Evolutionary conservation across 2,888 invertebrate species (phyloP).

Genomic region (Lucinisca nassula): DNA sequence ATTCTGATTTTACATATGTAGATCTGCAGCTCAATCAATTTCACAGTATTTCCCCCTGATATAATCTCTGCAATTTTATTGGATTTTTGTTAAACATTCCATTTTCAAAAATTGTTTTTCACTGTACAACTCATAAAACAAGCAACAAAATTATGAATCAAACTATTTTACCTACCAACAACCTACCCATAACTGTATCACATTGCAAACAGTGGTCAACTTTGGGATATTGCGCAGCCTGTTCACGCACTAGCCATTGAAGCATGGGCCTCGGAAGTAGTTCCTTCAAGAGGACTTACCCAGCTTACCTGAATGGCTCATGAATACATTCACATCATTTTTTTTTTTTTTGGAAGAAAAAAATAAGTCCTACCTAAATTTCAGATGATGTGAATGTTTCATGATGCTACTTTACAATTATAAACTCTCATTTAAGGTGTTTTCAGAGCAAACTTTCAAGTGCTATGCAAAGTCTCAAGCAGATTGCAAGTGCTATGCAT

Average conservation of each 20-base stretch:
- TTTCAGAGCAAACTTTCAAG: no score
- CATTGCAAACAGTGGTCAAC: constrained; percentile 2
- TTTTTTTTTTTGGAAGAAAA: not conserved
- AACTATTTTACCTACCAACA: not conserved
- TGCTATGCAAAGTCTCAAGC: no score
- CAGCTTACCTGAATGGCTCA: constrained; percentile 8
- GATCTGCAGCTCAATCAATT: no score
- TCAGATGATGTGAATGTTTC: constrained; percentile 6
- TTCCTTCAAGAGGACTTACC: constrained; percentile 7
- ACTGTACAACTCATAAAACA: no score
- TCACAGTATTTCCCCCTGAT: no score
- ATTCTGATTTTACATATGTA: no score
- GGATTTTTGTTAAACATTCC: no score
- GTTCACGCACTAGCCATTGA: not conserved
- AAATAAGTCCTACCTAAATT: not conserved
- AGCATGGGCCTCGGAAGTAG: constrained; percentile 9
- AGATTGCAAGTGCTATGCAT: no score
- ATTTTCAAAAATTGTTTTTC: no score
- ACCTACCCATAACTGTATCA: not conserved
- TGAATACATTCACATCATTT: constrained; percentile 6
- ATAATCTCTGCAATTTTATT: no score
- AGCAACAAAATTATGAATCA: not conserved
- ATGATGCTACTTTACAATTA: not conserved
- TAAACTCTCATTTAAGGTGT: not conserved
- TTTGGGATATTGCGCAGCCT: not conserved